Base-by-base conservation (phyloP, 2,888 invertebrate species). In the Merodon equestris region DNA sequence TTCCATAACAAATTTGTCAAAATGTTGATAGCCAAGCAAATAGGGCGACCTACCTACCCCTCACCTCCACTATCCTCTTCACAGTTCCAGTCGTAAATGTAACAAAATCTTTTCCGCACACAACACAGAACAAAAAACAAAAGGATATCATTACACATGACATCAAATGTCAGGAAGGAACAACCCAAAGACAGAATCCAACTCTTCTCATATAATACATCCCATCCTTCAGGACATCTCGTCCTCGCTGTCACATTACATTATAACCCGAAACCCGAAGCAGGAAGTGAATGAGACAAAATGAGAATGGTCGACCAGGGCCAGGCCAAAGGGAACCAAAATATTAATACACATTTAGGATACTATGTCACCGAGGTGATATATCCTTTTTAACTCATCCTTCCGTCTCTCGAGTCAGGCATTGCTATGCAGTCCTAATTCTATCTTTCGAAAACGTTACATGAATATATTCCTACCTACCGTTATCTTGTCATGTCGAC, bases 291-390 rank as follows among this genome's bases (percentile, higher is more conserved):
- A 40, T 10, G 40, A 3, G 5, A 13, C 7, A 9, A n/a, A 18
- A 60, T 2, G 40, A 48, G 12, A 51, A 5, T 17, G 9, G 12
- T 12, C 10, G 19, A 13, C 10, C 56, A 50, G 58, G 56, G 17
- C 38, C 15, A 57, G 38, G 60, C 61, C 72, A 67, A 67, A 71
- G 58, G 51, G 72, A 61, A 68, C 47, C 40, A 45, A 72, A 61
- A 67, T 67, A 77, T 77, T 67, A 67, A 73, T 77, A 27, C 27
- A 27, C 27, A 72, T 72, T 77, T 68, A 63, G 56, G 44, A 67
- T 50, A 13, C 73, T 51, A 47, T 38, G 67, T 67, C 67, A 72
- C 48, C 66, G 57, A 63, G 72, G 72, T 77, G 77, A 72, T 68
- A 45, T 51, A 72, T 67, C 58, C 63, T 60, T 72, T 72, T 71